Percentiles rank a stretch among this genome's conserved stretches.
Conservation (phyloP, 2,113 vertebrate species). For the Gavialis gangeticus region DNA sequence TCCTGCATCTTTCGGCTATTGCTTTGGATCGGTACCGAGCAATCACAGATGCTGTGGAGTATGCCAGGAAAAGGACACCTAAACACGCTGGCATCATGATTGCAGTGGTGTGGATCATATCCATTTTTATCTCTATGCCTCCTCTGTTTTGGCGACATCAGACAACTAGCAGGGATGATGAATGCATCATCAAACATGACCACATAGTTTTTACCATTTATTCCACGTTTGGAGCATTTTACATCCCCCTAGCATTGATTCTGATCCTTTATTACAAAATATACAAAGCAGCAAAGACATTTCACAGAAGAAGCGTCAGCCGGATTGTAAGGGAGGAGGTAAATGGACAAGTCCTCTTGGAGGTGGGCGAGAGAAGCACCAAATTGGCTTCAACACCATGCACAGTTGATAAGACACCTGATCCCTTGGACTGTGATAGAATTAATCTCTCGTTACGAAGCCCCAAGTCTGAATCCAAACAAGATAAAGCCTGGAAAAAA, state of each 20-base stretch:
- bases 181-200: conserved; percentile 94
- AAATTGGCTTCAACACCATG: conserved; percentile 82
- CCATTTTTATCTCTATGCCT: conserved; percentile 94
- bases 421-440: conserved; percentile 89
- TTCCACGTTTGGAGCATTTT: conserved; percentile 96
- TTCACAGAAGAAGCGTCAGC: conserved; percentile 91
- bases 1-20: conserved; percentile 94
- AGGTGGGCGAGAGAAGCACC: conserved; percentile 84
- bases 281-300: conserved; percentile 94
- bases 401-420: conserved; percentile 90
- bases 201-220: conserved; percentile 94
- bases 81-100: conserved; percentile 92
- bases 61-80: conserved; percentile 92
- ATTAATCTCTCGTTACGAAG: conserved; percentile 78
- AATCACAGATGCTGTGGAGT: conserved; percentile 95
- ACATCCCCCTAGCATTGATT: conserved; percentile 93
- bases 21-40: conserved; percentile 95
- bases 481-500: conserved; percentile 87
- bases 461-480: conserved; percentile 82
- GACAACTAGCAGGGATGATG: conserved; percentile 83
- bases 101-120: conserved; percentile 92
- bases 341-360: conserved; percentile 90
- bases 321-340: conserved; percentile 86
- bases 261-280: conserved; percentile 99
- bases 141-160: conserved; percentile 93